These are phyloP conservation scores for Schizothorax lantsangensis DNA, from an alignment of 2,797 vertebrate genomes.

Conservation along the genomic window DNA sequence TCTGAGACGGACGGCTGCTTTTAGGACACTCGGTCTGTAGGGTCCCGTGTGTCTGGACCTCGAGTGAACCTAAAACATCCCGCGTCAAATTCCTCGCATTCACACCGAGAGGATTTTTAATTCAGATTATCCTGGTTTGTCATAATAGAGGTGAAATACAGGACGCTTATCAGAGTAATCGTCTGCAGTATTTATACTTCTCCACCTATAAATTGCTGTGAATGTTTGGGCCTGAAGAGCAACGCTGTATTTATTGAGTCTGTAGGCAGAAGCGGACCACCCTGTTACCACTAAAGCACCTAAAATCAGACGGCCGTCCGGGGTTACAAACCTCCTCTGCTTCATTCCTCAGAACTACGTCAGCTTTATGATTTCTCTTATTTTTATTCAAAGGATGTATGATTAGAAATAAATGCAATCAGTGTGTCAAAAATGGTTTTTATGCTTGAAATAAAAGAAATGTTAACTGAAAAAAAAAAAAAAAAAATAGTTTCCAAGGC, in stretches of 20 bases:
- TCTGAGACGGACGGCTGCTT: neutral
- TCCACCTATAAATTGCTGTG: constrained; percentile 39
- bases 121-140: constrained; percentile 42
- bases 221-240: constrained; percentile 1
- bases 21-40: constrained; percentile 19
- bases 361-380: neutral
- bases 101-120: constrained; percentile 15
- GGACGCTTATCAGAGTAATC: constrained; percentile 42
- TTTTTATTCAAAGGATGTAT: neutral
- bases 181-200: constrained; percentile 43
- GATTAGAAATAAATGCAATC: neutral
- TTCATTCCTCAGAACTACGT: constrained; percentile 32
- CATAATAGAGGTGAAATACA: constrained; percentile 52
- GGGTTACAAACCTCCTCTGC: neutral
- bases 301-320: neutral
- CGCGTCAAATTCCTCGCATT: constrained; percentile 41
- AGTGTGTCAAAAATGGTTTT: neutral
- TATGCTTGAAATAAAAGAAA: neutral
- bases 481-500: neutral
- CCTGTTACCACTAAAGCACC: constrained; percentile 27
- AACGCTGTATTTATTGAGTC: constrained; percentile 48
- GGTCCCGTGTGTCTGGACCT: neutral
- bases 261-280: constrained; percentile 46
- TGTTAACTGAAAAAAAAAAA: too few relatives aligned
- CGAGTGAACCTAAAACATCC: constrained; percentile 8